Percentiles rank a stretch among this genome's conserved stretches.
Evolutionary conservation across 2,888 invertebrate genomes (phyloP).

Genomic region (Zootermopsis nevadensis): DNA sequence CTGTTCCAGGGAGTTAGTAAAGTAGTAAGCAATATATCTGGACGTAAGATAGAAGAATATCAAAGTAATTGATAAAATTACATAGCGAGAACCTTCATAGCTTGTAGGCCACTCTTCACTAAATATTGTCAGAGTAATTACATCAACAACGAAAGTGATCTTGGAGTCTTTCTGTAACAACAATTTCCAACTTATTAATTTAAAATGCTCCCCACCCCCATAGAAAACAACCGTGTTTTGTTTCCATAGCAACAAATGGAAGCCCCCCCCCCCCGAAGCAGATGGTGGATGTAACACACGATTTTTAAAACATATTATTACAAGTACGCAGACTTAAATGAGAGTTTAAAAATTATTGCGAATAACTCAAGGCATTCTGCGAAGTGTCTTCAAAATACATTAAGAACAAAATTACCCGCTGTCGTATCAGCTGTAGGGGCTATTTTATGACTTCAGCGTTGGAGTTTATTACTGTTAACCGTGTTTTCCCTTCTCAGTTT

Average conservation of each 20-base stretch:
- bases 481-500: neutral
- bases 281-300: neutral
- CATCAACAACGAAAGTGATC: too few relatives aligned
- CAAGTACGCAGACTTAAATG: neutral
- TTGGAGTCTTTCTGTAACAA: too few relatives aligned
- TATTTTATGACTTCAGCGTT: neutral
- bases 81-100: neutral
- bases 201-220: too few relatives aligned
- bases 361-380: neutral
- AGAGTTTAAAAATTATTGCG: constrained; percentile 3
- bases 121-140: too few relatives aligned
- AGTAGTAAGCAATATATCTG: neutral
- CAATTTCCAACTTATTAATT: too few relatives aligned
- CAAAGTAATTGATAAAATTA: neutral
- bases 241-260: too few relatives aligned
- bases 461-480: neutral
- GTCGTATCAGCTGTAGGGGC: neutral
- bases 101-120: too few relatives aligned
- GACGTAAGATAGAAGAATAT: neutral
- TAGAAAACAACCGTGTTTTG: too few relatives aligned
- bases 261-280: neutral
- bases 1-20: neutral
- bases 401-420: neutral
- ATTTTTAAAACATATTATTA: neutral
- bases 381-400: neutral